A percentile compares a stretch with the other conserved stretches of the same genome.
phyloP scores from a whole-genome alignment of 2,113 vertebrate species.

The Lophius piscatorius region DNA sequence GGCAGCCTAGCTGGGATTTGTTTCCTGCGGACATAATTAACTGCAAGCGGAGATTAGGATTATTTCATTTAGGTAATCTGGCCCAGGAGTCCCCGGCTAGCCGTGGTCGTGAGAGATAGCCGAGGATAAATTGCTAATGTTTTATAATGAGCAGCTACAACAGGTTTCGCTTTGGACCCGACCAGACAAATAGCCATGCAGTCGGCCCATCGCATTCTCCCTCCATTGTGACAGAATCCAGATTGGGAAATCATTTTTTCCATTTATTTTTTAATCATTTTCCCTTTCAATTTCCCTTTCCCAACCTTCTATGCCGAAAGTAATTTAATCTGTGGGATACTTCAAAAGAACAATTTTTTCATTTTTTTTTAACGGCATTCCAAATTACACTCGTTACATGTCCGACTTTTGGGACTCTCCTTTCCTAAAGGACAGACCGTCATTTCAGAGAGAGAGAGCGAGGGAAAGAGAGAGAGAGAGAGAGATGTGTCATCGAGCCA shows the following conservation, averaged over 20 bases:
- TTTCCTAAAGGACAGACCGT: not conserved
- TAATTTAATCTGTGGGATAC: slow-evolving; percentile 66
- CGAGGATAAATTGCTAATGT: slow-evolving; percentile 61
- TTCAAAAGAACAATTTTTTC: slow-evolving; percentile 58
- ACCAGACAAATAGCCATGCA: slow-evolving; percentile 68
- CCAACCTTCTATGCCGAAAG: slow-evolving; percentile 42
- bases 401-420: not conserved
- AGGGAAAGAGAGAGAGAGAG: no score
- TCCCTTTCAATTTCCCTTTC: slow-evolving; percentile 61
- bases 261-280: slow-evolving; percentile 75
- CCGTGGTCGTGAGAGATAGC: slow-evolving; percentile 54
- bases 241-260: slow-evolving; percentile 71
- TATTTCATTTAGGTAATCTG: slow-evolving; percentile 74
- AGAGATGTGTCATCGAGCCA: not conserved
- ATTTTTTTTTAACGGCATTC: slow-evolving; percentile 18
- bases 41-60: slow-evolving; percentile 69
- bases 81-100: slow-evolving; percentile 59
- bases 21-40: slow-evolving; percentile 70
- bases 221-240: slow-evolving; percentile 57
- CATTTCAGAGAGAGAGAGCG: slow-evolving; percentile 14
- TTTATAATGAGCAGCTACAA: slow-evolving; percentile 65
- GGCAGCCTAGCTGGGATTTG: slow-evolving; percentile 41
- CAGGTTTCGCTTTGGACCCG: slow-evolving; percentile 40
- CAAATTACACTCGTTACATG: slow-evolving; percentile 16
- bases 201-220: slow-evolving; percentile 61